These are phyloP conservation scores for Griposia aprilina DNA, from an alignment of 2,888 invertebrate genomes.

Conservation along the genomic window DNA sequence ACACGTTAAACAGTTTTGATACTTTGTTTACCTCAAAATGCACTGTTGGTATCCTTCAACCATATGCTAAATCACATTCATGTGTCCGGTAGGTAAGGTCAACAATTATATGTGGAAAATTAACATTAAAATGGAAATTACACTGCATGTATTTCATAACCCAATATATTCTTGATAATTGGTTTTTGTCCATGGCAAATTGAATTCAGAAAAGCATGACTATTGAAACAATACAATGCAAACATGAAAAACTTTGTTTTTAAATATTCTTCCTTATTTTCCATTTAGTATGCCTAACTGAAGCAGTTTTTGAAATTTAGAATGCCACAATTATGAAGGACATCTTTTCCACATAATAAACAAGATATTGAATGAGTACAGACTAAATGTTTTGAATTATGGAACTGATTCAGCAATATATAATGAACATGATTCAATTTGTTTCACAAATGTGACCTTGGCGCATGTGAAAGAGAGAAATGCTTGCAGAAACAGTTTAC, in stretches of 20 bases:
- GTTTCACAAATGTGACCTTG: conserved; percentile 44
- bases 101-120: conserved; percentile 32
- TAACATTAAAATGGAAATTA: conserved; percentile 41
- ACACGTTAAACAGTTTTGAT: conserved; percentile 1
- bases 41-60: conserved; percentile 27
- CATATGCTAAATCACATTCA: conserved; percentile 30
- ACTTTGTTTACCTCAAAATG: conserved; percentile 21
- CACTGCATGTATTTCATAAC: conserved; percentile 30
- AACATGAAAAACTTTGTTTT: conserved; percentile 9
- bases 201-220: conserved; percentile 19
- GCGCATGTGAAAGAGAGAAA: conserved; percentile 19
- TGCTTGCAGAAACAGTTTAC: conserved; percentile 3
- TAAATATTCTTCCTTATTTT: conserved; percentile 5
- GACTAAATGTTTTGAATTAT: conserved; percentile 1
- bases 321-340: background rate
- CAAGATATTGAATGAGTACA: background rate
- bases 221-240: conserved; percentile 20
- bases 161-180: conserved; percentile 34
- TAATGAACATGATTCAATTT: conserved; percentile 20
- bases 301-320: background rate
- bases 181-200: conserved; percentile 23
- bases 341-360: background rate
- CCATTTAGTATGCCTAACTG: background rate
- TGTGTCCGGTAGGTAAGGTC: conserved; percentile 35
- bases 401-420: conserved; percentile 3